Percentiles rank a stretch among this genome's conserved stretches.
These are phyloP conservation scores for Cairina moschata DNA, from an alignment of 2,113 vertebrate species.

Conservation along the genomic window DNA sequence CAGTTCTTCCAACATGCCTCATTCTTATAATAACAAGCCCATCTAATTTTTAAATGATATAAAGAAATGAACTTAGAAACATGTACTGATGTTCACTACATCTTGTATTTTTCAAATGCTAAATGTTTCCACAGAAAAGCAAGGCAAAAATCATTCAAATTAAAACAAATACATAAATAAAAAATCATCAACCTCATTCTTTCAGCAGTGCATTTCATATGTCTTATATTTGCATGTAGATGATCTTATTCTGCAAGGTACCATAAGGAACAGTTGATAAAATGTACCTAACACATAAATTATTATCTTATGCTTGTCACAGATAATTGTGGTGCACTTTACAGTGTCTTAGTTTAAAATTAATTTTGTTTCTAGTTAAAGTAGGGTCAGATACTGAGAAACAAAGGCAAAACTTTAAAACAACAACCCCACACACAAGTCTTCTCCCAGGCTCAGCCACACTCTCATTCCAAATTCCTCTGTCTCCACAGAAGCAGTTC, in stretches of 20 bases:
- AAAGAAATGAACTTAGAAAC: background rate
- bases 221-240: background rate
- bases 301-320: background rate
- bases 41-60: background rate
- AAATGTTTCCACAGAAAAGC: background rate
- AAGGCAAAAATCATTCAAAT: background rate
- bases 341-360: background rate
- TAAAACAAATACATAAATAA: too few species aligned
- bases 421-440: background rate
- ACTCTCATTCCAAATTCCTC: background rate
- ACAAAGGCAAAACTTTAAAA: background rate
- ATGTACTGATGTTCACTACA: background rate
- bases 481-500: too few species aligned
- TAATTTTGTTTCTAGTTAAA: background rate
- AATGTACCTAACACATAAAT: background rate
- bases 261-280: background rate
- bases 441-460: background rate
- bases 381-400: background rate
- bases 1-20: background rate
- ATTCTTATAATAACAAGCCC: background rate
- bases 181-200: background rate
- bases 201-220: background rate
- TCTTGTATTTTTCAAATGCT: background rate
- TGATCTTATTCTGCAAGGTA: background rate
- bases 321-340: background rate